These are phyloP conservation scores for Apodemus sylvaticus DNA, from an alignment of 2,113 vertebrate genomes.

Conservation along the genomic window DNA sequence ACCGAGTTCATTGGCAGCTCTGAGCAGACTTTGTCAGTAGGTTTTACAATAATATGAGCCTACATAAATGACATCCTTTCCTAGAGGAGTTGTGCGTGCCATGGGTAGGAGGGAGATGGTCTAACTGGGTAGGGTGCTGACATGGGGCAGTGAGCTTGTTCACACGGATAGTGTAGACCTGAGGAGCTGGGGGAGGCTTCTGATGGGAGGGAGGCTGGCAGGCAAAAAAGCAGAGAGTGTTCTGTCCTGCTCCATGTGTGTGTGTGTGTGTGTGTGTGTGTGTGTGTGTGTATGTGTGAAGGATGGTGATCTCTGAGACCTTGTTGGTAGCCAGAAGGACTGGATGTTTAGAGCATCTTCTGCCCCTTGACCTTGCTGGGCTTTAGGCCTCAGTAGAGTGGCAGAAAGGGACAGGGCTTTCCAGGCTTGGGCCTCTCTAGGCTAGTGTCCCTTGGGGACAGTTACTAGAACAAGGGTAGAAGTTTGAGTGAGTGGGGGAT, in stretches of 20 bases:
- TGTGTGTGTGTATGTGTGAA: too few species aligned
- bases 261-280: too few species aligned
- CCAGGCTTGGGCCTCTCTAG: neutral
- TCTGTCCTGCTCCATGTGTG: neutral
- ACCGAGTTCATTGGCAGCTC: conserved; percentile 19
- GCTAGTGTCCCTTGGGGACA: neutral
- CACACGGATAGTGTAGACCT: neutral
- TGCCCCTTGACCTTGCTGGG: neutral
- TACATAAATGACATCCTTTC: neutral
- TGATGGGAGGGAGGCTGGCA: neutral
- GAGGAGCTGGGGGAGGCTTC: neutral
- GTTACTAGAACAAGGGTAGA: neutral
- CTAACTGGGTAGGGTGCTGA: neutral
- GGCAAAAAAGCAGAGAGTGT: conserved; percentile 10
- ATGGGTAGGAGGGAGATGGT: too few species aligned
- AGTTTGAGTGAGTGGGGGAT: neutral
- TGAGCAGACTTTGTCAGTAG: neutral
- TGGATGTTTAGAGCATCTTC: neutral
- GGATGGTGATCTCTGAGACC: neutral
- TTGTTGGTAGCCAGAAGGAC: neutral
- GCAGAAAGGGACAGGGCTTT: neutral
- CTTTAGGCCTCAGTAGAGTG: neutral
- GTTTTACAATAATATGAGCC: neutral
- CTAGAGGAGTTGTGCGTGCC: neutral
- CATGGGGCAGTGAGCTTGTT: neutral